A percentile compares a stretch with the other conserved stretches of the same genome.
phyloP scores from a whole-genome alignment of 1,140 invertebrate species.

The Stenopsyche tienmushanensis region DNA sequence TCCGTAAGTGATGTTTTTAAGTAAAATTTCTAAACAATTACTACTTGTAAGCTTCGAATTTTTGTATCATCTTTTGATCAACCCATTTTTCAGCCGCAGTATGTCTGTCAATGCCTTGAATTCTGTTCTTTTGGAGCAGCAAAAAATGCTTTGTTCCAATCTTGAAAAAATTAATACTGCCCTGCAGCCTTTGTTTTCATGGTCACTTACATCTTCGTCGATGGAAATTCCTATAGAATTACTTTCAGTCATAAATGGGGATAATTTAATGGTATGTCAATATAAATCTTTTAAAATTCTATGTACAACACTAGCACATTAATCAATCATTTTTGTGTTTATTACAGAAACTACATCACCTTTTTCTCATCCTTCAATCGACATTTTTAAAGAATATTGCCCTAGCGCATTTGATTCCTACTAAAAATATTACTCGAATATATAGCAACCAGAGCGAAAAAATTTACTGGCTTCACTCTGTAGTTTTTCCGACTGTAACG shows the following conservation, averaged over 20 bases:
- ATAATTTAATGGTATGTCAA: no score
- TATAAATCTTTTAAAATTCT: no score
- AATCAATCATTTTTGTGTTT: no score
- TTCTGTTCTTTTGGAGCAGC: slow-evolving; percentile 12
- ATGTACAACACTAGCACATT: no score
- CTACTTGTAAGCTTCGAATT: no score
- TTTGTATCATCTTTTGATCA: no score
- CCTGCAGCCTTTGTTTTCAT: slow-evolving; percentile 24
- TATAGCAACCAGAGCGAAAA: slow-evolving; percentile 50
- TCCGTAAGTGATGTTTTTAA: neutral
- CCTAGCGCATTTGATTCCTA: slow-evolving; percentile 46
- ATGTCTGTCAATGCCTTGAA: slow-evolving; percentile 12
- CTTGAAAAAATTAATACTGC: slow-evolving; percentile 2
- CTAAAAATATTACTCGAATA: slow-evolving; percentile 33
- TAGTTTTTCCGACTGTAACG: slow-evolving; percentile 44
- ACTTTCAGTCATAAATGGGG: no score
- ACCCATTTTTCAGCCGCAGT: slow-evolving; percentile 12
- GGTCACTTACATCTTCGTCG: slow-evolving; percentile 12
- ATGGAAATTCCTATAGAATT: slow-evolving; percentile 8
- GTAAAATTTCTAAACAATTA: no score
- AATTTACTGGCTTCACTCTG: slow-evolving; percentile 50
- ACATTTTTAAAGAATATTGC: slow-evolving; percentile 50
- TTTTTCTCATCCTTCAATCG: slow-evolving; percentile 53
- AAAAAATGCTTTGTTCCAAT: slow-evolving; percentile 10
- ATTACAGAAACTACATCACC: slow-evolving; percentile 54